A percentile compares a stretch with the other conserved stretches of the same genome.
Conservation (phyloP, 53 echinoderm and acorn worm species). For the Luidia sarsii region DNA sequence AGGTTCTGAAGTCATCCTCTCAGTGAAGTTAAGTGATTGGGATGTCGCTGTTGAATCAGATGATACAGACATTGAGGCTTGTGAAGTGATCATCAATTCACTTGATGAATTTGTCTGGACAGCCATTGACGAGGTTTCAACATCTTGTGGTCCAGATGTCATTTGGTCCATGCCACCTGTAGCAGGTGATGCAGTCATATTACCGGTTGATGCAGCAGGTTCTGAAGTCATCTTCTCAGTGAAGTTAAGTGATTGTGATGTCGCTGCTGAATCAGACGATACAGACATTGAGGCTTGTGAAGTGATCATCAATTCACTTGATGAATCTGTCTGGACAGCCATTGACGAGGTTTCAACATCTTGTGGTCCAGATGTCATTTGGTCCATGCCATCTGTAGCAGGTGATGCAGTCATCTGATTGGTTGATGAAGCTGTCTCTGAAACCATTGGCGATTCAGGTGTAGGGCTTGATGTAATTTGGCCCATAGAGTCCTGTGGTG, state of each 20-base stretch:
- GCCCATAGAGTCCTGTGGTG: too few relatives aligned
- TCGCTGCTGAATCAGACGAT: too few relatives aligned
- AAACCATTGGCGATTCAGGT: background rate
- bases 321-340: background rate
- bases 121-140: background rate
- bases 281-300: background rate
- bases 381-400: background rate
- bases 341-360: too few relatives aligned
- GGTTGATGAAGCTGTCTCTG: background rate
- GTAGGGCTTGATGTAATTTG: background rate
- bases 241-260: too few relatives aligned
- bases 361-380: slow-evolving; percentile 3
- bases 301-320: background rate
- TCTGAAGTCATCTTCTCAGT: background rate
- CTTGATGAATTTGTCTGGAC: too few relatives aligned
- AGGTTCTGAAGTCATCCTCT: background rate
- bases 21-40: background rate
- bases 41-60: background rate
- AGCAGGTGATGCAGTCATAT: background rate
- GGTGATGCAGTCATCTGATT: background rate
- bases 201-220: background rate
- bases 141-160: background rate
- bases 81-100: too few relatives aligned
- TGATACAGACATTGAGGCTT: too few relatives aligned
- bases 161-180: background rate